Conservation (phyloP, 2,797 vertebrate genomes). For the Rhinella marina region DNA sequence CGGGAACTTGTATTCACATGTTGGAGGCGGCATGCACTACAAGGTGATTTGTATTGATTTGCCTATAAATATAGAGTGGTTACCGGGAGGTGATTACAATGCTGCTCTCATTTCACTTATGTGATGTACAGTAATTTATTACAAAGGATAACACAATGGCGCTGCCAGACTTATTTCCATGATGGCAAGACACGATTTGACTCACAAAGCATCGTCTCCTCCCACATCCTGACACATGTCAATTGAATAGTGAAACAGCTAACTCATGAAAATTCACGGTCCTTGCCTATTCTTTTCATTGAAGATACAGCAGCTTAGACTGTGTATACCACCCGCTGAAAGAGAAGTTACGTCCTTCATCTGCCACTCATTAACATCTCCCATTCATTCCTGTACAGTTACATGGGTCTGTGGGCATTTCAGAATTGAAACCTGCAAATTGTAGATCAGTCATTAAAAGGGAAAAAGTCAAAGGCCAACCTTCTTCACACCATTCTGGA, state of each 20-base stretch:
- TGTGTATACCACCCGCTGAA: neutral
- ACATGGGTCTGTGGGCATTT: neutral
- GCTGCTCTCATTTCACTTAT: neutral
- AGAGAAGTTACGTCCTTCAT: neutral
- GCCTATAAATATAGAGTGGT: conserved; percentile 20
- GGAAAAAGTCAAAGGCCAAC: neutral
- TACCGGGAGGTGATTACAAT: neutral
- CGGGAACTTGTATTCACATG: neutral
- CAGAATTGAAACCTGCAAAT: neutral
- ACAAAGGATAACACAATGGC: conserved; percentile 27
- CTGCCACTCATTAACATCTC: conserved; percentile 24
- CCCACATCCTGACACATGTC: conserved; percentile 44
- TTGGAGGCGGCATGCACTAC: neutral
- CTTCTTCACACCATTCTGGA: neutral
- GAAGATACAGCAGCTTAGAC: neutral
- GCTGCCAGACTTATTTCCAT: conserved; percentile 29
- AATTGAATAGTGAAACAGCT: neutral
- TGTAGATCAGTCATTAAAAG: neutral
- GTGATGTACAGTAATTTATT: conserved; percentile 40
- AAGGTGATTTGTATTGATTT: conserved; percentile 1
- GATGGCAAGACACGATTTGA: neutral
- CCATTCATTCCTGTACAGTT: neutral
- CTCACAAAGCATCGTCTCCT: conserved; percentile 34
- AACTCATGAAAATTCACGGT: conserved; percentile 35
- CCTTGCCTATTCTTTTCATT: conserved; percentile 4